A percentile compares a stretch with the other conserved stretches of the same genome.
Evolutionary conservation across 2,888 invertebrate genomes (phyloP).

Genomic region (Sphaerolaimus hirsutus): DNA sequence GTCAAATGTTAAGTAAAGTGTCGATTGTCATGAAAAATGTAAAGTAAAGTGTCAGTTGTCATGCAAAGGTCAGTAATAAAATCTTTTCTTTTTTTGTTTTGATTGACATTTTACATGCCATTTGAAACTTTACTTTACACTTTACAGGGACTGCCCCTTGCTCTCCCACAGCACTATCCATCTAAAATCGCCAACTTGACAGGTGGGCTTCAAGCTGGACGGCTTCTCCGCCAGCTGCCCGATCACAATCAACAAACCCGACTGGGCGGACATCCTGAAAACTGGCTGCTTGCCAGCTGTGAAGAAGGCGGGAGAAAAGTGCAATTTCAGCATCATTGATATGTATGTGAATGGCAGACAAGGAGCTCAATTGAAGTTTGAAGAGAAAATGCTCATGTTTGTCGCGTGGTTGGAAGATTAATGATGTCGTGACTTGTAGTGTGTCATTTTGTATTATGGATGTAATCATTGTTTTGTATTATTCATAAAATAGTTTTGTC

Average conservation of each 20-base stretch:
- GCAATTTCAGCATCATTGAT: background rate
- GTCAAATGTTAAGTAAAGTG: too few relatives aligned
- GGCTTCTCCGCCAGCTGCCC: conserved; percentile 4
- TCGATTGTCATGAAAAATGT: too few relatives aligned
- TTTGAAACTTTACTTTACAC: too few relatives aligned
- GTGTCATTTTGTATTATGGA: too few relatives aligned
- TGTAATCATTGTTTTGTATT: too few relatives aligned
- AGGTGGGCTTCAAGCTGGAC: conserved; percentile 4
- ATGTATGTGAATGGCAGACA: background rate
- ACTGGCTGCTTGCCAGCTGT: conserved; percentile 2
- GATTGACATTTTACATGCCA: too few relatives aligned
- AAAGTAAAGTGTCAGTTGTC: too few relatives aligned
- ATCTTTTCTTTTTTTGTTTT: background rate
- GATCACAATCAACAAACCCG: conserved; percentile 3
- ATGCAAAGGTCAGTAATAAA: background rate
- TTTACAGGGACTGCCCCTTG: too few relatives aligned
- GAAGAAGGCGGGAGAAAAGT: conserved; percentile 2
- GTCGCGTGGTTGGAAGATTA: background rate
- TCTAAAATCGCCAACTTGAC: too few relatives aligned
- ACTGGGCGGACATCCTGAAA: conserved; percentile 5
- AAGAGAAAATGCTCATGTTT: conserved; percentile 1
- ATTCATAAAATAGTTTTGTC: too few relatives aligned
- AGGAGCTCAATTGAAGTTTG: conserved; percentile 1
- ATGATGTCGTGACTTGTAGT: background rate
- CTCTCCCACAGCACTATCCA: too few relatives aligned